phyloP scores from a whole-genome alignment of 2,888 invertebrate species.

The Troides oblongomaculatus region DNA sequence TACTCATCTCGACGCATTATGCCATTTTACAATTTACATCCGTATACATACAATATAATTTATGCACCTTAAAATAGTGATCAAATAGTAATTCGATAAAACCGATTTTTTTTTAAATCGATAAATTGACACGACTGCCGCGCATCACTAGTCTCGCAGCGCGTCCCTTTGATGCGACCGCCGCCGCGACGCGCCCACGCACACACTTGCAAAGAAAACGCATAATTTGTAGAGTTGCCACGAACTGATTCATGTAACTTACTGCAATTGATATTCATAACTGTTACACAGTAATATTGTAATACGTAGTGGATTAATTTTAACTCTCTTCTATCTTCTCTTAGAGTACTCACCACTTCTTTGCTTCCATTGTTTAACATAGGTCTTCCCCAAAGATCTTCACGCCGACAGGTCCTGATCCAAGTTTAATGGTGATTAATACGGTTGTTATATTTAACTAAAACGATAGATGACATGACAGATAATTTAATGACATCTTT shows the following conservation, averaged over 20 bases:
- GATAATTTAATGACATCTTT: not conserved
- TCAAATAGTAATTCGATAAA: not conserved
- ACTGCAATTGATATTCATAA: not conserved
- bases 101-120: not conserved
- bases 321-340: not conserved
- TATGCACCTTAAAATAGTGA: not conserved
- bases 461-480: too few relatives aligned
- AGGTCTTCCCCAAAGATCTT: too few relatives aligned
- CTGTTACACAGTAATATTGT: not conserved
- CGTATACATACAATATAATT: too few relatives aligned
- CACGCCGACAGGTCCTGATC: too few relatives aligned
- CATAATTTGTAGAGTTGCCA: conserved; percentile 4
- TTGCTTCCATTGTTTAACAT: too few relatives aligned
- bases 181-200: conserved; percentile 15
- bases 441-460: too few relatives aligned
- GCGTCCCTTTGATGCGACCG: conserved; percentile 26
- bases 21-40: too few relatives aligned
- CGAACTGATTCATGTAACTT: conserved; percentile 5
- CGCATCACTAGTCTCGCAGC: conserved; percentile 21
- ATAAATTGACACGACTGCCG: conserved; percentile 12
- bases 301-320: not conserved
- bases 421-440: too few relatives aligned
- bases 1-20: too few relatives aligned
- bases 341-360: too few relatives aligned
- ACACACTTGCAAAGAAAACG: conserved; percentile 16